These are phyloP conservation scores for Keiferia lycopersicella DNA, from an alignment of 2,888 invertebrate genomes.

Conservation along the genomic window DNA sequence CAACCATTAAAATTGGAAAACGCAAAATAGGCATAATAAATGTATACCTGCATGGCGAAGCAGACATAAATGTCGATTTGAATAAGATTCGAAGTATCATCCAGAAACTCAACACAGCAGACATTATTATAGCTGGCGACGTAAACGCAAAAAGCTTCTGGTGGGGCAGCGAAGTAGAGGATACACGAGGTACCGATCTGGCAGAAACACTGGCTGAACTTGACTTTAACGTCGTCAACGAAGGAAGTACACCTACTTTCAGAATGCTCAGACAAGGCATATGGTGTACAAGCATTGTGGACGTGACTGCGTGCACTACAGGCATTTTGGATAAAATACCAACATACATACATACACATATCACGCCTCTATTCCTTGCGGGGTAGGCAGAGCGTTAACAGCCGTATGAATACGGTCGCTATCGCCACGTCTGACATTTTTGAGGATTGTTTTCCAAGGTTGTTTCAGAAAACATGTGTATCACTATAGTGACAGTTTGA, in stretches of 20 bases:
- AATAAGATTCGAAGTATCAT: neutral
- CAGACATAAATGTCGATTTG: constrained; percentile 17
- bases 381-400: too few species aligned
- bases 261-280: neutral
- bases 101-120: neutral
- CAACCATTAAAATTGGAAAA: neutral
- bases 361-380: too few species aligned
- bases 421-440: too few species aligned
- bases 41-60: constrained; percentile 14
- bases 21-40: neutral
- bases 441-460: too few species aligned
- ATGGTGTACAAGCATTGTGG: neutral
- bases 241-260: neutral
- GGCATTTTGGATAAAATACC: neutral
- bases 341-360: too few species aligned
- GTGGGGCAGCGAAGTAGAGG: constrained; percentile 27
- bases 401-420: too few species aligned
- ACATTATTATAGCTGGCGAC: constrained; percentile 30
- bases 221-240: neutral
- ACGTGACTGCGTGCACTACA: neutral
- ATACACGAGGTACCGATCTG: neutral
- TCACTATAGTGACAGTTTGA: too few species aligned
- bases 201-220: neutral
- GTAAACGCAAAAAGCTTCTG: constrained; percentile 30
- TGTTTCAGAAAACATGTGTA: too few species aligned